These are phyloP conservation scores for Montipora capitata DNA, from an alignment of 92 coral and sea anemone species.

Conservation along the genomic window DNA sequence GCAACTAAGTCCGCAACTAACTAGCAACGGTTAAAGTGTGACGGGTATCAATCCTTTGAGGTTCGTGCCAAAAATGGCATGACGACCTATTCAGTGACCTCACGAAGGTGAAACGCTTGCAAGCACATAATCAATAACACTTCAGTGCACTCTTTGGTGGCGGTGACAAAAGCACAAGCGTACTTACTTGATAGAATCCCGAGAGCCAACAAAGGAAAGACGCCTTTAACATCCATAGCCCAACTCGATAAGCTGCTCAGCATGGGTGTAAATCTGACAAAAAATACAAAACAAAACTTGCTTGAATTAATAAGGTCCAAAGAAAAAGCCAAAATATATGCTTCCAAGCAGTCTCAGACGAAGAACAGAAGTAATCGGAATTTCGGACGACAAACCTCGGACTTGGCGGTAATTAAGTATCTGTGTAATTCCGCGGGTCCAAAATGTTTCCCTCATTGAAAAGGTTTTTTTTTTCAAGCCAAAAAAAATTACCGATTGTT, in stretches of 20 bases:
- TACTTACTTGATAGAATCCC: constrained; percentile 12
- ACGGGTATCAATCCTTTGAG: neutral
- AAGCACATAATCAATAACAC: neutral
- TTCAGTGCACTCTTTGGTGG: neutral
- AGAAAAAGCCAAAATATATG: neutral
- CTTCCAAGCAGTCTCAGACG: neutral
- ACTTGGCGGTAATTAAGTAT: neutral
- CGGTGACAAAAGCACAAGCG: neutral
- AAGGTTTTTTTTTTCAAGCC: constrained; percentile 4
- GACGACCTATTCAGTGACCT: neutral
- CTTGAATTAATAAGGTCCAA: neutral
- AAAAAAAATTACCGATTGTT: neutral
- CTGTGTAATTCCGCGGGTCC: neutral
- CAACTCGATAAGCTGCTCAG: neutral
- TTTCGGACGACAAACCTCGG: constrained; percentile 6
- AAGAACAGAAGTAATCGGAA: neutral
- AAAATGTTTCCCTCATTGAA: neutral
- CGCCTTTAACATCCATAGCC: constrained; percentile 1
- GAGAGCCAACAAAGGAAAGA: neutral
- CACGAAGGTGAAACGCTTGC: neutral
- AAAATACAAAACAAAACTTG: neutral
- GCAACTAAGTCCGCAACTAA: no score
- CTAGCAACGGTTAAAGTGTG: no score
- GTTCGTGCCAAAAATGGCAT: neutral
- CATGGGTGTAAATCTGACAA: neutral